These are phyloP conservation scores for Tachystola acroxantha DNA, from an alignment of 2,888 invertebrate species.

Conservation along the genomic window DNA sequence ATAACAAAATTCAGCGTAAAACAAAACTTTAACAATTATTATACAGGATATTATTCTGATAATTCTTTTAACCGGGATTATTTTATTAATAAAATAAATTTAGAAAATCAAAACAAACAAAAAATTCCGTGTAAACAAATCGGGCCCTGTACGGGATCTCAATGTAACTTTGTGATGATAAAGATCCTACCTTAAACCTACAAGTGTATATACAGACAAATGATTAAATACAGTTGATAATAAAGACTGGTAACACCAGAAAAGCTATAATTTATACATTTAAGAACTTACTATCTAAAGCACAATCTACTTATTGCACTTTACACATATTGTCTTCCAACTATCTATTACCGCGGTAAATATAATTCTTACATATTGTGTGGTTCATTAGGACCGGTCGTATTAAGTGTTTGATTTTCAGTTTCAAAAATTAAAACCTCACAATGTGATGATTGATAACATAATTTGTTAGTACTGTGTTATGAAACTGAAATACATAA, in stretches of 20 bases:
- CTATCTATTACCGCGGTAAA: slow-evolving; percentile 11
- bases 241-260: slow-evolving; percentile 17
- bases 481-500: no score
- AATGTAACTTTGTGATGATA: slow-evolving; percentile 14
- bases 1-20: slow-evolving; percentile 4
- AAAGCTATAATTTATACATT: slow-evolving; percentile 20
- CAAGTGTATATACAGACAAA: slow-evolving; percentile 9
- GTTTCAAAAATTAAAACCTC: no score
- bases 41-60: no score
- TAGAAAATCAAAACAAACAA: neutral
- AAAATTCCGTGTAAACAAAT: slow-evolving; percentile 3
- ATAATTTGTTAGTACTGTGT: no score
- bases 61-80: no score
- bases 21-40: slow-evolving; percentile 6
- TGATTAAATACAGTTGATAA: slow-evolving; percentile 4
- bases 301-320: slow-evolving; percentile 44
- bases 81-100: neutral
- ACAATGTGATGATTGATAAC: no score
- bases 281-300: slow-evolving; percentile 25
- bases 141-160: no score
- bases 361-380: no score
- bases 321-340: slow-evolving; percentile 38
- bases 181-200: slow-evolving; percentile 6
- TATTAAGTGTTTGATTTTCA: no score
- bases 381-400: no score